Conservation (phyloP, 2,888 invertebrate genomes). For the Rhyacophila evoluta region DNA sequence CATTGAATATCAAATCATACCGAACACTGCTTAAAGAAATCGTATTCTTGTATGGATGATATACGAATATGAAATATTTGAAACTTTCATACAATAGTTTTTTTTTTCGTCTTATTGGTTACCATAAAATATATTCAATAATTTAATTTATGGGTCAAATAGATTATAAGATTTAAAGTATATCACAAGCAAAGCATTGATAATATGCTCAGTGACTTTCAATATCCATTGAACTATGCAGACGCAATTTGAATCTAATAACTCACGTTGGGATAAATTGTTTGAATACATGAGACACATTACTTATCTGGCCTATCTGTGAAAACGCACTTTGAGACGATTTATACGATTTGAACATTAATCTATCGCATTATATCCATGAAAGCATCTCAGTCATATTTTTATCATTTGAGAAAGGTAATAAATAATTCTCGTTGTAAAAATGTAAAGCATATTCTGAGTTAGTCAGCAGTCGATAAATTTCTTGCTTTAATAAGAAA, state of each 20-base stretch:
- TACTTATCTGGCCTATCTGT: constrained; percentile 5
- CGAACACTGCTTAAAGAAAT: no score
- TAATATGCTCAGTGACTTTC: not conserved
- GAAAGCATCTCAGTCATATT: not conserved
- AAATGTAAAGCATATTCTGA: not conserved
- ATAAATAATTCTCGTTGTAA: not conserved
- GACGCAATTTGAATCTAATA: constrained; percentile 13
- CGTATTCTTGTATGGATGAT: no score
- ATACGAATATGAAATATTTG: no score
- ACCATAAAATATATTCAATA: no score
- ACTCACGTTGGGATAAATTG: not conserved
- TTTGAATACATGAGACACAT: constrained; percentile 16
- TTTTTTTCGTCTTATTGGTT: no score
- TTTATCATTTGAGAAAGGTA: not conserved
- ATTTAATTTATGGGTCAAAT: no score
- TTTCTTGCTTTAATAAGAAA: no score
- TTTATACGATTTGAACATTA: constrained; percentile 5
- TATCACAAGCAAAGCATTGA: not conserved
- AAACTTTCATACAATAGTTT: no score
- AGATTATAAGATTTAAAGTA: no score
- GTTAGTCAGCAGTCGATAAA: not conserved
- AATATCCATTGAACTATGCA: constrained; percentile 11
- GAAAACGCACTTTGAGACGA: constrained; percentile 6
- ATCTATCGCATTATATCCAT: not conserved
- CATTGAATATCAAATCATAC: no score